Conservation (phyloP, 2,888 invertebrate species). For the Drosophila limbata region DNA sequence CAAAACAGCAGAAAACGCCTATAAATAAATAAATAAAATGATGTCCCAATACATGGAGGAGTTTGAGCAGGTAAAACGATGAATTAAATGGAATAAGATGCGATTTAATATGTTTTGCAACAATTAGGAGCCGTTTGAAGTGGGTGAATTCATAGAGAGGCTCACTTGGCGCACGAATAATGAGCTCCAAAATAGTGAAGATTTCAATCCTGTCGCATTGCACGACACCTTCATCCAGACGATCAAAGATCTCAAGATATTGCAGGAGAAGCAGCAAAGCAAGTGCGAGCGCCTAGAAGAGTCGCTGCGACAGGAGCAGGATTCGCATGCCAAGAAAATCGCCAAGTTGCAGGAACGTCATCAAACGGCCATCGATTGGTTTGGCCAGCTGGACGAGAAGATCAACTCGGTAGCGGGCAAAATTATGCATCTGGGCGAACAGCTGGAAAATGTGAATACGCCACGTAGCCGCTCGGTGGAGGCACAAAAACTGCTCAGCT, state of each 20-base stretch:
- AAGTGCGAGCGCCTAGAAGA: constrained; percentile 94
- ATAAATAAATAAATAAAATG: constrained; percentile 86
- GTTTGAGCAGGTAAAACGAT: constrained; percentile 89
- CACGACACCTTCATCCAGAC: constrained; percentile 97
- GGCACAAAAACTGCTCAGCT: constrained; percentile 95
- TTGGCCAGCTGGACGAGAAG: constrained; percentile 96
- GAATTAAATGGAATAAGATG: constrained; percentile 17
- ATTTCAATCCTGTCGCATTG: constrained; percentile 94
- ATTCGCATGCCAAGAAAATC: constrained; percentile 92
- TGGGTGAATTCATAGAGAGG: constrained; percentile 98
- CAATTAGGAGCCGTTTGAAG: constrained; percentile 96
- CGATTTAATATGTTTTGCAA: accelerated
- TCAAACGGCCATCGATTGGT: constrained; percentile 94
- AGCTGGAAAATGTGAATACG: constrained; percentile 97
- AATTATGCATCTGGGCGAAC: constrained; percentile 99
- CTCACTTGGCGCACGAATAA: constrained; percentile 97
- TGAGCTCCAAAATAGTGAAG: constrained; percentile 88
- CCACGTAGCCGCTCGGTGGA: constrained; percentile 97
- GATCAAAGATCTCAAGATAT: constrained; percentile 91
- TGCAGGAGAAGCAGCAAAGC: constrained; percentile 93
- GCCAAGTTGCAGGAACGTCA: constrained; percentile 94
- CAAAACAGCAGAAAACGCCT: constrained; percentile 54
- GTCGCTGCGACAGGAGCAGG: constrained; percentile 94
- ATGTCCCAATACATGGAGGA: constrained; percentile 95
- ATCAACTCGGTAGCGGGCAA: constrained; percentile 99